These are phyloP conservation scores for Dusona sp. DNA, from an alignment of 2,888 invertebrate species.

Conservation along the genomic window DNA sequence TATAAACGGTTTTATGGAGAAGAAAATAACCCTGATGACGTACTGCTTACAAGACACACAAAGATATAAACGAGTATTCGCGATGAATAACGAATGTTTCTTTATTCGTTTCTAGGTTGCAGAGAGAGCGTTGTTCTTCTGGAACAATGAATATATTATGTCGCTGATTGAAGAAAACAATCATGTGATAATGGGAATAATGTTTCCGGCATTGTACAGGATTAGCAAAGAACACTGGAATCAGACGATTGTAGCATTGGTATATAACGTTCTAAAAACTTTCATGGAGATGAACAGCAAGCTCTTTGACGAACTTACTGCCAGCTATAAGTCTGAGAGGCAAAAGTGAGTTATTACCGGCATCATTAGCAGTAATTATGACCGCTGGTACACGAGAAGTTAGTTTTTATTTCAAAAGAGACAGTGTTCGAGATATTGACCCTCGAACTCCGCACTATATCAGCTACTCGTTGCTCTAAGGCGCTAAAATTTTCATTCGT, in stretches of 20 bases:
- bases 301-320: constrained; percentile 99
- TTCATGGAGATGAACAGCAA: constrained; percentile 99
- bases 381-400: background rate
- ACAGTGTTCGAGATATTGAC: too few species aligned
- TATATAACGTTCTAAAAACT: constrained; percentile 99
- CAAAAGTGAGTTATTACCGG: constrained; percentile 93
- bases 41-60: background rate
- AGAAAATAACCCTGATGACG: background rate
- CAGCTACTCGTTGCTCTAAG: too few species aligned
- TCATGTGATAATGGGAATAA: constrained; percentile 99
- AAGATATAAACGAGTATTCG: background rate
- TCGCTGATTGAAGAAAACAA: constrained; percentile 99
- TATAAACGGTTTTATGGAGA: background rate
- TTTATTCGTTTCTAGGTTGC: constrained; percentile 90
- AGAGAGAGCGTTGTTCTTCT: constrained; percentile 99
- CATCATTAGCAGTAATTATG: background rate
- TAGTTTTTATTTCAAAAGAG: background rate
- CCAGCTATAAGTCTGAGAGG: constrained; percentile 99
- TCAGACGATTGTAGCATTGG: constrained; percentile 99
- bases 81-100: background rate
- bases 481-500: too few species aligned
- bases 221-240: constrained; percentile 99
- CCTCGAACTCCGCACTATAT: too few species aligned
- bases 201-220: constrained; percentile 99
- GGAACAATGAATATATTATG: constrained; percentile 99